Evolutionary conservation across 2,797 vertebrate genomes (phyloP).

Genomic region (Oreochromis mossambicus): DNA sequence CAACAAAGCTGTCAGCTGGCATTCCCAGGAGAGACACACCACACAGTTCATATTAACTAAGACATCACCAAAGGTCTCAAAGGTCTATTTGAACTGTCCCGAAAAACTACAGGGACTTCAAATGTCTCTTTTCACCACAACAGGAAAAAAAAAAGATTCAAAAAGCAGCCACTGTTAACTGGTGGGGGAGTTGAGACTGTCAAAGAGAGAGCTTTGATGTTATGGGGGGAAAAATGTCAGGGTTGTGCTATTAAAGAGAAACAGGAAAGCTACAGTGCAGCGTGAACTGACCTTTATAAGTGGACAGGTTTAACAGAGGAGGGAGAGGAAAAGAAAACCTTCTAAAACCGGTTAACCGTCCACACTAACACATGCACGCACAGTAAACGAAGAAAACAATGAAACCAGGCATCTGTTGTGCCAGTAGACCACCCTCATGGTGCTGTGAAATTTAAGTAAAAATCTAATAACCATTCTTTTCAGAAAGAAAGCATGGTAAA

Average conservation of each 20-base stretch:
- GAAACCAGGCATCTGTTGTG: neutral
- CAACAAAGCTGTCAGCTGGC: neutral
- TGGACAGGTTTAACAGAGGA: slow-evolving; percentile 18
- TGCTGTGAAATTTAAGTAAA: neutral
- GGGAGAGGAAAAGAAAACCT: neutral
- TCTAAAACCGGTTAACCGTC: neutral
- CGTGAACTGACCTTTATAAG: slow-evolving; percentile 41
- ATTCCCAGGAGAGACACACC: neutral
- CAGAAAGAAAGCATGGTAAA: neutral
- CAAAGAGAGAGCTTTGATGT: slow-evolving; percentile 39
- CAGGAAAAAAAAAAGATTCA: neutral
- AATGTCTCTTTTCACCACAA: slow-evolving; percentile 5
- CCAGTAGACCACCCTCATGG: neutral
- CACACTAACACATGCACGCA: neutral
- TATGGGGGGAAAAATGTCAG: neutral
- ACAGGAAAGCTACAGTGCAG: neutral
- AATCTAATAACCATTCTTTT: neutral
- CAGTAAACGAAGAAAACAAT: neutral
- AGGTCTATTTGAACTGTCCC: slow-evolving; percentile 3
- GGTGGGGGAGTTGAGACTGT: slow-evolving; percentile 7
- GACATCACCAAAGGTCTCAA: slow-evolving; percentile 10
- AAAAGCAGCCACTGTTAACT: slow-evolving; percentile 22
- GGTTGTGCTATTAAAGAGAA: neutral
- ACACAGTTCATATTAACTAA: neutral
- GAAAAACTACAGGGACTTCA: neutral